Conservation (phyloP, 2,113 vertebrate genomes). For the Oncorhynchus tshawytscha region DNA sequence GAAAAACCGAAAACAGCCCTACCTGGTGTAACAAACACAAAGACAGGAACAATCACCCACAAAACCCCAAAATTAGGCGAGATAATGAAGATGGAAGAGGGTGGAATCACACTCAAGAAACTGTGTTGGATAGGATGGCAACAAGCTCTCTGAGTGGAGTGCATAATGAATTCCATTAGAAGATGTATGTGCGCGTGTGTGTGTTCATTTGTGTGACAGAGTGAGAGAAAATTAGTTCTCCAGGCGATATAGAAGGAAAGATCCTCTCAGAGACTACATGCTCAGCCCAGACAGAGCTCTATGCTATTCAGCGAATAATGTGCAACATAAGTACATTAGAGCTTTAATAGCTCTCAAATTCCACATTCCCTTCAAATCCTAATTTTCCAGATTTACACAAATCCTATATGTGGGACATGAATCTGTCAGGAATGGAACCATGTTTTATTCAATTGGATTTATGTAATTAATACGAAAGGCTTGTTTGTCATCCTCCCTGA, state of each 20-base stretch:
- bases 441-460: not conserved
- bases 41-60: no score
- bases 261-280: not conserved
- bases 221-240: not conserved
- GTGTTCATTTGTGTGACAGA: not conserved
- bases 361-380: not conserved
- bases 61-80: no score
- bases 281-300: slow-evolving; percentile 1
- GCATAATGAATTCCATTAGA: not conserved
- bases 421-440: not conserved
- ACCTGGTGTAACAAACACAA: no score
- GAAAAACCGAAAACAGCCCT: no score
- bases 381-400: not conserved
- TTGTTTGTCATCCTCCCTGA: slow-evolving; percentile 13
- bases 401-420: not conserved
- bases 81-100: not conserved
- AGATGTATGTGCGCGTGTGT: not conserved
- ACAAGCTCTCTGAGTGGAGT: slow-evolving; percentile 1
- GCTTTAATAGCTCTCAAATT: not conserved
- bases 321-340: not conserved
- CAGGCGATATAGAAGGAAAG: slow-evolving; percentile 42
- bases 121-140: not conserved
- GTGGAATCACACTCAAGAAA: not conserved
- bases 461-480: slow-evolving; percentile 26
- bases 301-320: not conserved